Evolutionary conservation across 2,888 invertebrate genomes (phyloP).

Genomic region (Tinea trinotella): DNA sequence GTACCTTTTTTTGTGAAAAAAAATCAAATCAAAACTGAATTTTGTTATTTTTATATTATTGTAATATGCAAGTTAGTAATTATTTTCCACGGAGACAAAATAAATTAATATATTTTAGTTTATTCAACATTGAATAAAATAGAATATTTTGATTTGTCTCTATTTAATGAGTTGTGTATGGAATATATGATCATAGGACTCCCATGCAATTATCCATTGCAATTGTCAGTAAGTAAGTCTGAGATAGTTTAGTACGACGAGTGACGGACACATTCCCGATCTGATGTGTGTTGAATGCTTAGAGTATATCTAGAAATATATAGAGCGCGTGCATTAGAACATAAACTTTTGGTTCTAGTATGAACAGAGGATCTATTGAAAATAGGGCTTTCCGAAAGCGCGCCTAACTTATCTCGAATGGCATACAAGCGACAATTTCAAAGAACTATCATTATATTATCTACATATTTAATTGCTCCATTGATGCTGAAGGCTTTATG

Average conservation of each 20-base stretch:
- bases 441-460: too few relatives aligned
- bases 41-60: neutral
- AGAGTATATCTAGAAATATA: too few relatives aligned
- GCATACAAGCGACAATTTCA: too few relatives aligned
- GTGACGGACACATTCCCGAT: conserved; percentile 15
- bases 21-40: neutral
- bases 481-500: too few relatives aligned
- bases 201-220: neutral
- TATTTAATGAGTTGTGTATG: neutral
- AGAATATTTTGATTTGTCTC: neutral
- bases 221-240: conserved; percentile 38
- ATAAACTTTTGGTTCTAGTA: too few relatives aligned
- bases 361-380: too few relatives aligned
- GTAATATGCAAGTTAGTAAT: neutral
- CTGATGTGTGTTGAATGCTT: neutral
- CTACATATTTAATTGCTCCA: too few relatives aligned
- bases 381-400: too few relatives aligned
- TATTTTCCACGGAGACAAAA: neutral
- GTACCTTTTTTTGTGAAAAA: neutral
- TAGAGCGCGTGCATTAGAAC: too few relatives aligned
- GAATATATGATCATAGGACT: neutral
- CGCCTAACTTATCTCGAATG: too few relatives aligned
- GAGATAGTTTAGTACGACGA: conserved; percentile 36
- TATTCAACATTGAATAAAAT: neutral
- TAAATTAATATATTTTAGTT: neutral